These are phyloP conservation scores for Hesperia comma DNA, from an alignment of 2,888 invertebrate genomes.

Conservation along the genomic window DNA sequence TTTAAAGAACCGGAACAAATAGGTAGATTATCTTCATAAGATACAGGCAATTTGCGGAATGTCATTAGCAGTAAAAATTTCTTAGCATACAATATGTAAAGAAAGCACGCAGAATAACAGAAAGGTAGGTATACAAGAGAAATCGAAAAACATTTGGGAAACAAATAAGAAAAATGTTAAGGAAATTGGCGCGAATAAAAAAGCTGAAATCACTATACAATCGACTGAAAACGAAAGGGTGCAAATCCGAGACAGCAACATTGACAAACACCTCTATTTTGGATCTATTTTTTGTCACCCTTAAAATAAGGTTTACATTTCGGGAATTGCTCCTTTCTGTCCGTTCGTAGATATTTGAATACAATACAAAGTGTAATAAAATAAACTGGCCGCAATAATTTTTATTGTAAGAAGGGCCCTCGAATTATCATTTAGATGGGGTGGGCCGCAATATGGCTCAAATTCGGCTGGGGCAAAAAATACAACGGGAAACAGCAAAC, in stretches of 20 bases:
- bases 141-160: conserved; percentile 20
- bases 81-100: too few relatives aligned
- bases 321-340: conserved; percentile 28
- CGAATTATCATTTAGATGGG: conserved; percentile 83
- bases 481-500: conserved; percentile 60
- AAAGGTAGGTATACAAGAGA: neutral
- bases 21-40: too few relatives aligned
- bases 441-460: conserved; percentile 76
- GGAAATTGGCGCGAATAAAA: conserved; percentile 34
- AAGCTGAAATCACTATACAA: conserved; percentile 31
- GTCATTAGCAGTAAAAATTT: too few relatives aligned
- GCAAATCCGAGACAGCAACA: conserved; percentile 5
- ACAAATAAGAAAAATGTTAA: conserved; percentile 38
- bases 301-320: conserved; percentile 35
- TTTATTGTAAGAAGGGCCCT: conserved; percentile 80
- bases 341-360: conserved; percentile 64
- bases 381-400: conserved; percentile 82
- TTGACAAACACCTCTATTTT: conserved; percentile 30
- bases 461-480: conserved; percentile 67
- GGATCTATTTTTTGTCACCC: conserved; percentile 19
- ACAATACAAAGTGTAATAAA: conserved; percentile 82
- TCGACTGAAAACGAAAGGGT: conserved; percentile 30
- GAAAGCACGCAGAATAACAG: neutral
- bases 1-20: too few relatives aligned
- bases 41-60: too few relatives aligned